phyloP scores from a whole-genome alignment of 2,113 vertebrate species.

The Mus musculus region DNA sequence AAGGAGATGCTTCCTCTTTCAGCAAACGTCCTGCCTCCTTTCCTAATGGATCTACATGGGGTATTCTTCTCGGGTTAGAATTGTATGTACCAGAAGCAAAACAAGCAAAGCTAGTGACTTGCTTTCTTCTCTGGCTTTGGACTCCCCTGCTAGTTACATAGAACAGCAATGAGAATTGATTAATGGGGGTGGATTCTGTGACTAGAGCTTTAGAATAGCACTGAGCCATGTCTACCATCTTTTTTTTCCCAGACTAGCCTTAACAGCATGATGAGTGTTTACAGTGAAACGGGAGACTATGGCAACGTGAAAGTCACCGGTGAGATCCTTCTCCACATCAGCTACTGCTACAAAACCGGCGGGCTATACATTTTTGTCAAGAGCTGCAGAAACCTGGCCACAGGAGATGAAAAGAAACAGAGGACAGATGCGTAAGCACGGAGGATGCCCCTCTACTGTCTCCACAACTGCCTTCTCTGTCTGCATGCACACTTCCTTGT shows the following conservation, averaged over 20 bases:
- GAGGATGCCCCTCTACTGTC: slow-evolving; percentile 6
- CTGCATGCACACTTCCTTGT: slow-evolving; percentile 18
- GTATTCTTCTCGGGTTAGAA: slow-evolving; percentile 2
- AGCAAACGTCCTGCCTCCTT: slow-evolving; percentile 30
- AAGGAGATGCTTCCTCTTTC: background rate
- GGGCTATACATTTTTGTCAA: slow-evolving; percentile 95
- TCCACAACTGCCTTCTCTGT: slow-evolving; percentile 16
- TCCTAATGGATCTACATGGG: background rate
- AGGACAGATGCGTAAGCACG: slow-evolving; percentile 95
- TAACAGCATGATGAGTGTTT: slow-evolving; percentile 96
- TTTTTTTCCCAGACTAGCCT: slow-evolving; percentile 93
- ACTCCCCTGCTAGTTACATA: slow-evolving; percentile 13
- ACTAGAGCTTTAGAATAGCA: slow-evolving; percentile 37
- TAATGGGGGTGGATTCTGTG: background rate
- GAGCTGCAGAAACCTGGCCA: slow-evolving; percentile 95
- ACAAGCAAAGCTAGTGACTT: slow-evolving; percentile 41
- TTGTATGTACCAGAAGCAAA: background rate
- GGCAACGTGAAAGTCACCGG: slow-evolving; percentile 95
- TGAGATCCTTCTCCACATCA: slow-evolving; percentile 95
- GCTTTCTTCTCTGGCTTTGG: background rate
- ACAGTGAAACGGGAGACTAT: slow-evolving; percentile 98
- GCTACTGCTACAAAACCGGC: slow-evolving; percentile 97
- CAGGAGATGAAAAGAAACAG: slow-evolving; percentile 95
- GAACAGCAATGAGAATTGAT: slow-evolving; percentile 4
- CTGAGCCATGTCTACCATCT: slow-evolving; percentile 12